Base-by-base conservation (phyloP, 2,113 vertebrate species). In the Vimba vimba region DNA sequence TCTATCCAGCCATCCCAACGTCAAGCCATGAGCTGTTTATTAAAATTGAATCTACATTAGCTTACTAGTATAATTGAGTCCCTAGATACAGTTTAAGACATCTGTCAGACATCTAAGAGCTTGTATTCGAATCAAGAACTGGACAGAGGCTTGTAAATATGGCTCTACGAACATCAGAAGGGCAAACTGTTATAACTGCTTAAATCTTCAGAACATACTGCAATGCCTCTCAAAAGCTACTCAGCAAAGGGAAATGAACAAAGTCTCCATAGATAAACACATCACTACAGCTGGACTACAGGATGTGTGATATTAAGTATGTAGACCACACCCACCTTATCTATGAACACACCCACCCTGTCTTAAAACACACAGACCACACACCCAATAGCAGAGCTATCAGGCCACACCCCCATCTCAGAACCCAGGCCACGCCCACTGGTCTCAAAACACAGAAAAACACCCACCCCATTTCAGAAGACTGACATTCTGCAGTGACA, bases 401-500 rank as follows among this genome's bases (percentile, higher is more conserved):
- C 68, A 43, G 68, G 36, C 68, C 68, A 71, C 68, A 12, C 68
- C 36, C 68, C 36, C 30, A 50, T 78, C 75, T 33, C 25, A 78
- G 4, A 78, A 55, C 19, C 1, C 21, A 36, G 19, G 5, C 50
- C 76, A 62, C 11, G 39, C 43, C 60, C 47, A 27, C 75, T 19
- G n/a, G 8, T 19, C n/a, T 17, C 27, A 33, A 78, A 33, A 17
- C 8, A 30, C 43, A 62, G 19, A 4, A n/a, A n/a, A 9, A 60
- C 17, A 2, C 43, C 43, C 82, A 57, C 52, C 33, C 80, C 73
- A 79, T 82, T 71, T 87, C 64, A 74, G 75, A 84, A 79, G 71
- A 79, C 52, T 85, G 86, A 89, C 86, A 83, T 87, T 89, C 79
- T 60, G 68, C 64, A 39, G 36, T 87, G 86, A 84, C 86, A 89